Base-by-base conservation (phyloP, 35 echinoderm and acorn worm genomes). In the Lytechinus variegatus region DNA sequence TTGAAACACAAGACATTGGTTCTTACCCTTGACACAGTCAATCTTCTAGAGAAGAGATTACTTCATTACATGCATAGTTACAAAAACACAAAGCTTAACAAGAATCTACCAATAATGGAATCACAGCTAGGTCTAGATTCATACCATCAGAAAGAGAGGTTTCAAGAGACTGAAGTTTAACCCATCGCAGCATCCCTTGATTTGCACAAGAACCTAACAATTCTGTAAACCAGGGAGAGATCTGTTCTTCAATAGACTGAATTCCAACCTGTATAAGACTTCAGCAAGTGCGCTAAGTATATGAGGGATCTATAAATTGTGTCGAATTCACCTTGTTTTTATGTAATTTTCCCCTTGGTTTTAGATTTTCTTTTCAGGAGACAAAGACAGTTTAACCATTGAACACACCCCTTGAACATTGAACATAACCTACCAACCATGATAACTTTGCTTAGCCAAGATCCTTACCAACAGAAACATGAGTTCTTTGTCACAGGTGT, bases 1-100 rank as follows among this genome's bases (percentile, higher is more conserved):
- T 71, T 99, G 94, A 99, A 99, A 92, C 97, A 99, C 93, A 87
- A 98, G 61, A 99, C 98, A 5, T 54, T 99, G 55, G 97, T 99
- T 11, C 90, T 99, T 52, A 99, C 98, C 10, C 87, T 99, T 12
- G 98, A 99, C 94, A 95, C 97, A 33, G 96, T 97, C 12, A 94
- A 99, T 53, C 96, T 97, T 86, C 89, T 99, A 12, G 98, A 99
- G 61, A 29, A 94, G 14, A 94, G 96, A 56, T 71, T 99, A 24
- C 95, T 99, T 52, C 96, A 92, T 88, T 87, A 94, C 54, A 92
- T 96, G 4, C 92, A 95, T 4, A 89, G 96, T 52, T 99, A 99
- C 92, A 21, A 58, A 24, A 61, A 55, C 2, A 92, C 95, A 92
- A 88, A 93, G 8, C 61, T 94, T 24, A 28, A 19, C 52, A 55